Conservation (phyloP, 2,797 vertebrate genomes). For the Gobionotothen gibberifrons region DNA sequence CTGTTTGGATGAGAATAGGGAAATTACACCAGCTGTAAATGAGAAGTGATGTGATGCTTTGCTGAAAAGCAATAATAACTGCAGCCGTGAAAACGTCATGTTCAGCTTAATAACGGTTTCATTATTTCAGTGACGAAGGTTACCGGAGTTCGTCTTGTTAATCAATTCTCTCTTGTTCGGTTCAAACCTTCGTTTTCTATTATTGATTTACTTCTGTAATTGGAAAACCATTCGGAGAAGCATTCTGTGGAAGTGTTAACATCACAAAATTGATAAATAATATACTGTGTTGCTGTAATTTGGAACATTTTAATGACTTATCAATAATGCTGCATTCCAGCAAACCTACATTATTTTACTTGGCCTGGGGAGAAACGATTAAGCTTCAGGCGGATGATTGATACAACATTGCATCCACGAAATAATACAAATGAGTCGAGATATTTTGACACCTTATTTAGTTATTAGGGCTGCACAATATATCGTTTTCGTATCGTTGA, state of each 20-base stretch:
- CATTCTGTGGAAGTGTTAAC: slow-evolving; percentile 13
- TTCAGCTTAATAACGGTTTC: slow-evolving; percentile 15
- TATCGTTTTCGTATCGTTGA: too few relatives aligned
- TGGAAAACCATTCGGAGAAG: slow-evolving; percentile 19
- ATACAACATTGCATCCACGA: slow-evolving; percentile 34
- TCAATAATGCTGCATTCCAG: slow-evolving; percentile 11
- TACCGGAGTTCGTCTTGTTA: slow-evolving; percentile 8
- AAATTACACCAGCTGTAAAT: slow-evolving; percentile 13
- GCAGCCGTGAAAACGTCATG: not conserved
- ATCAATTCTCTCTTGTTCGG: slow-evolving; percentile 31
- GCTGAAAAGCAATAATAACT: slow-evolving; percentile 7
- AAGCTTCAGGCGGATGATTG: slow-evolving; percentile 21
- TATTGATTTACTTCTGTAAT: slow-evolving; percentile 29
- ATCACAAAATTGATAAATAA: slow-evolving; percentile 21
- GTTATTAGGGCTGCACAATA: not conserved
- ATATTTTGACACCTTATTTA: slow-evolving; percentile 2
- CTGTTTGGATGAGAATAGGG: not conserved
- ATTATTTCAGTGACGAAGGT: slow-evolving; percentile 23
- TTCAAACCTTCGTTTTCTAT: slow-evolving; percentile 6
- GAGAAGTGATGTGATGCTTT: slow-evolving; percentile 11
- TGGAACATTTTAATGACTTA: slow-evolving; percentile 35
- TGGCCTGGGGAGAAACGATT: slow-evolving; percentile 20
- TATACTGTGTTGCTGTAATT: slow-evolving; percentile 19
- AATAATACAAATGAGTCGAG: slow-evolving; percentile 25
- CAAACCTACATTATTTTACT: slow-evolving; percentile 30